Conservation (phyloP, 2,888 invertebrate species). For the Hemaris fuciformis region DNA sequence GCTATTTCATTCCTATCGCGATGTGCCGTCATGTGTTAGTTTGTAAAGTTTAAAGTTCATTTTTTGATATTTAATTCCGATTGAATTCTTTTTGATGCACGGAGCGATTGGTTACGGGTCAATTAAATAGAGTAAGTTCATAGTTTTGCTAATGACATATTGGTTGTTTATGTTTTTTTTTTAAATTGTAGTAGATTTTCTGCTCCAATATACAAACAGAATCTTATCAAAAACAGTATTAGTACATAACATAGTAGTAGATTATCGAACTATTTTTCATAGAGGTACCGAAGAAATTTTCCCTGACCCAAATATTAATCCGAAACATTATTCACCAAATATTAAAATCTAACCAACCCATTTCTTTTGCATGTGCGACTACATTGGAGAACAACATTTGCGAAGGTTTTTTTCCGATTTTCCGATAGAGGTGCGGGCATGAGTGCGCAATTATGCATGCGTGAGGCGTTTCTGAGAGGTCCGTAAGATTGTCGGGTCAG, state of each 20-base stretch:
- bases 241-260: no score
- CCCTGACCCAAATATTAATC: background rate
- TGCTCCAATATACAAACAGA: no score
- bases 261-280: no score
- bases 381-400: background rate
- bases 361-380: conserved; percentile 23
- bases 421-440: conserved; percentile 41
- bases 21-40: conserved; percentile 54
- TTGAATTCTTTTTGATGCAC: conserved; percentile 30
- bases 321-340: background rate
- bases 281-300: no score
- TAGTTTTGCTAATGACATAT: background rate
- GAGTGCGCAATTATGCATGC: conserved; percentile 59
- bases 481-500: conserved; percentile 59
- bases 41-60: conserved; percentile 72
- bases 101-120: background rate
- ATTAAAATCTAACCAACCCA: background rate
- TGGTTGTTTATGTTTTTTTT: background rate
- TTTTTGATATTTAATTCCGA: conserved; percentile 60
- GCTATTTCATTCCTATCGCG: conserved; percentile 60
- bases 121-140: conserved; percentile 3
- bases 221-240: no score
- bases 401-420: conserved; percentile 18
- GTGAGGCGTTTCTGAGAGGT: conserved; percentile 56
- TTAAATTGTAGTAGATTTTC: background rate